phyloP scores from a whole-genome alignment of 1,140 invertebrate species.

The Heliconius hermathena region DNA sequence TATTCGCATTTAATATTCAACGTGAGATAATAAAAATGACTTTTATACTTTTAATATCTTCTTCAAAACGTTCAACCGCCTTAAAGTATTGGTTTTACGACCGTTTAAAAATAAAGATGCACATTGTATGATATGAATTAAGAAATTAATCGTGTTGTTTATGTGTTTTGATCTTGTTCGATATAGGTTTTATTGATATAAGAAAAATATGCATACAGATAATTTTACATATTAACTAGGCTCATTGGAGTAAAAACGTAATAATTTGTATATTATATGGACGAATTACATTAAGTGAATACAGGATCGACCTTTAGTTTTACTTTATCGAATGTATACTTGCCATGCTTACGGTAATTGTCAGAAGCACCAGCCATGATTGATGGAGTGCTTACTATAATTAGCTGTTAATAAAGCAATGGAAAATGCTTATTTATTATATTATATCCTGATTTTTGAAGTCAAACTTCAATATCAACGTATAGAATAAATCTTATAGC shows the following conservation, averaged over 20 bases:
- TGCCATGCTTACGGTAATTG: constrained; percentile 2
- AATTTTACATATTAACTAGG: background rate
- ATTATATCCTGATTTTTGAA: background rate
- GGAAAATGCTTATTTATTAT: background rate
- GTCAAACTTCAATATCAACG: no score
- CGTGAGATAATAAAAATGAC: constrained; percentile 15
- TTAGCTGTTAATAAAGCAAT: background rate
- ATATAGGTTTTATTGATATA: background rate
- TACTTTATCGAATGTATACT: background rate
- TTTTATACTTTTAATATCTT: constrained; percentile 22
- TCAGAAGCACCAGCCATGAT: background rate
- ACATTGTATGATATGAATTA: constrained; percentile 8
- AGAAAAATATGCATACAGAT: background rate
- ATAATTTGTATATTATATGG: constrained; percentile 4
- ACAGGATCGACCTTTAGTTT: background rate
- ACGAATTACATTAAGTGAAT: background rate
- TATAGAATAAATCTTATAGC: no score
- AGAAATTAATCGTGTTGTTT: constrained; percentile 12
- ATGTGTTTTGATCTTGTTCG: constrained; percentile 11
- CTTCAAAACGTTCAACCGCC: constrained; percentile 10
- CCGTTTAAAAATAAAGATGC: constrained; percentile 21
- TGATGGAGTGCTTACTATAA: constrained; percentile 5
- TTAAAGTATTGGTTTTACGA: constrained; percentile 21
- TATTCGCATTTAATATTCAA: constrained; percentile 15
- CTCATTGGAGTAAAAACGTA: background rate